These are phyloP conservation scores for Coreoperca whiteheadi DNA, from an alignment of 2,113 vertebrate species.

Conservation along the genomic window DNA sequence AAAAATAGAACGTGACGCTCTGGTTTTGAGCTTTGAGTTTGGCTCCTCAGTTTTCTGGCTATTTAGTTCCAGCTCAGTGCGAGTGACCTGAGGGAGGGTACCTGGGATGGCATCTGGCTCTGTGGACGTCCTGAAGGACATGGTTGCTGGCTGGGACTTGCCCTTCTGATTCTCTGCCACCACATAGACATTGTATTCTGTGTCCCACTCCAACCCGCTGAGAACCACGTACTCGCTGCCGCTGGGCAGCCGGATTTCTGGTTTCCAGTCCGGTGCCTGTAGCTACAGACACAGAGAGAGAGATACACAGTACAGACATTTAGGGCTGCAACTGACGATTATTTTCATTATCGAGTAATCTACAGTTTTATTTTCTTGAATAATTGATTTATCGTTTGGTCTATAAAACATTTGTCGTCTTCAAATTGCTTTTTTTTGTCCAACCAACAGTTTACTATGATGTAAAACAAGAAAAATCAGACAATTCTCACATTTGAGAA, in stretches of 20 bases:
- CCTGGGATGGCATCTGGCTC: conserved; percentile 94
- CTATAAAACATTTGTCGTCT: background rate
- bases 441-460: background rate
- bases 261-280: conserved; percentile 90
- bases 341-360: background rate
- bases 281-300: conserved; percentile 77
- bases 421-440: background rate
- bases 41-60: conserved; percentile 44
- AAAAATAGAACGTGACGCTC: conserved; percentile 46
- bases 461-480: background rate
- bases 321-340: no score
- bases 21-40: conserved; percentile 67
- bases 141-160: conserved; percentile 89
- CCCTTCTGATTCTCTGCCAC: conserved; percentile 96
- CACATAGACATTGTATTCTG: conserved; percentile 93
- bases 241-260: conserved; percentile 91
- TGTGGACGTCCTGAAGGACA: conserved; percentile 89
- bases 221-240: conserved; percentile 89
- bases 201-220: conserved; percentile 92
- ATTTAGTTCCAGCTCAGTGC: conserved; percentile 40
- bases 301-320: background rate
- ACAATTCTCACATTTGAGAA: background rate
- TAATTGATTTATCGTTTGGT: background rate
- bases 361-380: background rate
- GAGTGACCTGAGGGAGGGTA: conserved; percentile 72